Base-by-base conservation (phyloP, 2,888 invertebrate genomes). In the Graphium colonna region DNA sequence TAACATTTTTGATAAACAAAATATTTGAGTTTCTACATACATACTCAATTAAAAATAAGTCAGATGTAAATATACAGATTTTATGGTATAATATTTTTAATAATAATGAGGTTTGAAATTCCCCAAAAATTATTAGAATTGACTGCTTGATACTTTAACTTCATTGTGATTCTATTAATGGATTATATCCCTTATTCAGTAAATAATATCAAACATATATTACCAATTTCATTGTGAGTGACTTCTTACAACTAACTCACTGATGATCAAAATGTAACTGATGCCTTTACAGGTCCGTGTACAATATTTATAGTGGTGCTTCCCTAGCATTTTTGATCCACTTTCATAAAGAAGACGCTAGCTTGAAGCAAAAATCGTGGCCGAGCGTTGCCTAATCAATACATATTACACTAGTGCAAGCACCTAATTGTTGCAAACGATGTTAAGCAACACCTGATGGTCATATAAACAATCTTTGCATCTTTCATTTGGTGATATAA, bases 251-350 rank as follows among this genome's bases (percentile, higher is more conserved):
- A 68, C 69, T 67, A 68, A 66, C 62, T 49, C 59, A 60, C 63
- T 65, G 72, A 68, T 72, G 67, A 57, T 62, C 60, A 62, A 64
- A 59, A 61, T 69, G 61, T 70, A 67, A 82, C 78, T 88, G 87
- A 84, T 84, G 77, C 75, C 67, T 67, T 73, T 64, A 61, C 58
- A 59, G 65, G 61, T 68, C 58, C 63, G 63, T 68, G 69, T 71
- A 74, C 75, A 73, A 73, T 88, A 84, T 88, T 79, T 87, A 87
- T 87, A 88, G 70, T 64, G 55, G 65, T 69, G 73, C 71, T 66
- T 66, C 55, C 60, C 64, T 65, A 57, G 64, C 60, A 56, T 57
- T 64, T 77, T 79, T 75, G 81, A 82, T 84, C 80, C 79, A 83
- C 71, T 79, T 85, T 67, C 65, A 68, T 64, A 69, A 62, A 56